Evolutionary conservation across 2,113 vertebrate species (phyloP).

Genomic region (Leptodactylus fuscus): DNA sequence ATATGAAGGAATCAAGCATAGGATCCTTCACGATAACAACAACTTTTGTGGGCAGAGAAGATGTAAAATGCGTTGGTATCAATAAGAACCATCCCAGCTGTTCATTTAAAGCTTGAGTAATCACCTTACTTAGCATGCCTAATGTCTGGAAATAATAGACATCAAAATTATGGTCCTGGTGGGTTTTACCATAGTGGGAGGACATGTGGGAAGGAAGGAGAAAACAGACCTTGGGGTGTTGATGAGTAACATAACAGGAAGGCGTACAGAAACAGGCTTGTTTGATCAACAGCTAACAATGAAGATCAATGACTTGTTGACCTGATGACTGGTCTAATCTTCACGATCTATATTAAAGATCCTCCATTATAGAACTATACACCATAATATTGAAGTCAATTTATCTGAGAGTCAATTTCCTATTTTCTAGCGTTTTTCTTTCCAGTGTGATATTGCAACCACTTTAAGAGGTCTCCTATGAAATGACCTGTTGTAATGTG

Average conservation of each 20-base stretch:
- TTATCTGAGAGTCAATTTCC: not conserved
- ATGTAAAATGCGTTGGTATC: not conserved
- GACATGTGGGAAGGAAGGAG: not conserved
- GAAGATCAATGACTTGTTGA: conserved; percentile 16
- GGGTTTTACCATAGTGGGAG: not conserved
- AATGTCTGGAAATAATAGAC: not conserved
- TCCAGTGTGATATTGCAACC: not conserved
- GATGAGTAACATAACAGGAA: not conserved
- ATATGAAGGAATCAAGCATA: not conserved
- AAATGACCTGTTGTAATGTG: not conserved
- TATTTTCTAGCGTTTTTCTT: not conserved
- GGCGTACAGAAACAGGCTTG: not conserved
- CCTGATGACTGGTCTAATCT: not conserved
- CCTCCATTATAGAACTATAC: not conserved
- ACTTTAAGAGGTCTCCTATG: not conserved
- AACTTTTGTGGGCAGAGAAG: conserved; percentile 10
- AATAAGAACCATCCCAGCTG: conserved; percentile 18
- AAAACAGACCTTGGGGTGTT: not conserved
- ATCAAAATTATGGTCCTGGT: not conserved
- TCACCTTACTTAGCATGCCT: not conserved
- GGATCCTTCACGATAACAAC: conserved; percentile 14
- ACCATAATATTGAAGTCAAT: not conserved
- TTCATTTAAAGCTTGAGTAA: not conserved
- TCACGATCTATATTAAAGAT: not conserved
- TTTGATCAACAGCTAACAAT: not conserved